Conservation (phyloP, 2,888 invertebrate species). For the Lasioglossum villosulum region DNA sequence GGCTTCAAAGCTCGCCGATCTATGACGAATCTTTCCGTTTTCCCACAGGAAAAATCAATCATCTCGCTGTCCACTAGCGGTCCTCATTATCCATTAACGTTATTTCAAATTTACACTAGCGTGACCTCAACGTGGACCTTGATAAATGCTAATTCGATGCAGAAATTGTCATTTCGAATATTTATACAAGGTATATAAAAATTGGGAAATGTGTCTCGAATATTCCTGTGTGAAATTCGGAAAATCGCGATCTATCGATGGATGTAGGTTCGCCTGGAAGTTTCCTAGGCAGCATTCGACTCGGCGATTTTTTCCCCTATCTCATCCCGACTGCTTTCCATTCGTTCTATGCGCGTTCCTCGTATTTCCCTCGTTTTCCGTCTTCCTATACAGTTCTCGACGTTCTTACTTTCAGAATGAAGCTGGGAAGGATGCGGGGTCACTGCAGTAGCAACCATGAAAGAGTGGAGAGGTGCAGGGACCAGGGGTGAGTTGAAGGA, state of each 20-base stretch:
- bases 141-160: background rate
- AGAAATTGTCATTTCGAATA: background rate
- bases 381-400: slow-evolving; percentile 61
- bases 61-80: background rate
- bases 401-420: slow-evolving; percentile 64
- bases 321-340: slow-evolving; percentile 47
- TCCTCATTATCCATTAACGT: background rate
- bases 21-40: background rate
- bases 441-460: slow-evolving; percentile 71
- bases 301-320: slow-evolving; percentile 17
- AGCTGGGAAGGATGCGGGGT: slow-evolving; percentile 72
- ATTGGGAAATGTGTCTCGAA: background rate
- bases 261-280: too few species aligned
- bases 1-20: background rate
- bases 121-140: background rate
- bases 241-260: background rate
- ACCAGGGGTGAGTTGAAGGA: slow-evolving; percentile 48
- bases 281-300: slow-evolving; percentile 65
- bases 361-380: slow-evolving; percentile 55
- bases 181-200: too few species aligned
- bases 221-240: background rate
- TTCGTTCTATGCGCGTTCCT: slow-evolving; percentile 44
- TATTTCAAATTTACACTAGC: background rate
- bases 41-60: background rate
- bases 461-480: slow-evolving; percentile 57